Base-by-base conservation (phyloP, 2,888 invertebrate species). In the Ariolimax columbianus region DNA sequence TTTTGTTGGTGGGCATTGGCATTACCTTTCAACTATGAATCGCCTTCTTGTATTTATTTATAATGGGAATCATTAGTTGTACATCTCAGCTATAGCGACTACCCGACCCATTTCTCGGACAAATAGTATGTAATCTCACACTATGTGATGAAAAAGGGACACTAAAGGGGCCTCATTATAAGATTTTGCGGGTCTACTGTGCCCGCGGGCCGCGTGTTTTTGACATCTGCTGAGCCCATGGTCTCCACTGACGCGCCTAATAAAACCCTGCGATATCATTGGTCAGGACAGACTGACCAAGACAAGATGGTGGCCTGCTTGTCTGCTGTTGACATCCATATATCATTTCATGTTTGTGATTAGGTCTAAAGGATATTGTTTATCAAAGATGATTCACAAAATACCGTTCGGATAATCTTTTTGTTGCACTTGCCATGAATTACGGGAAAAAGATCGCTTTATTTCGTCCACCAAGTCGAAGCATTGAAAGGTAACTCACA, bases 371-470 rank as follows among this genome's bases (percentile, higher is more conserved):
- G n/a, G 23, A 82, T 19, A 38, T 23, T 43, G 43, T 33, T 82
- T 36, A 51, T 26, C 14, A 82, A 72, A 68, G n/a, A 73, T 70
- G 73, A 81, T 82, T 82, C 36, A 40, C 47, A 78, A 78, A 81
- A 30, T 73, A 40, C 79, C 84, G 23, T 84, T 79, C 47, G 84
- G 84, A 75, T 68, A 79, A 55, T 26, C 38, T 40, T 30, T 82
- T 55, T 40, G 43, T 63, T 77, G 68, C 78, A 51, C 70, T 36
- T 72, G 86, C 78, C 75, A 89, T 90, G 90, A 90, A 88, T 85
- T 89, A 89, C 89, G 89, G 89, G 66, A 90, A 90, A 84, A 83
- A 89, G 78, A 89, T 89, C n/a, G 89, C 89, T 14, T 84, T 89
- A 47, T 87, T 88, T 80, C 89, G 89, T 26, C 86, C 89, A 59